Evolutionary conservation across 1,140 invertebrate species (phyloP), one percentile per base, ranked within the genome.

Genomic region (Eciton burchellii): DNA sequence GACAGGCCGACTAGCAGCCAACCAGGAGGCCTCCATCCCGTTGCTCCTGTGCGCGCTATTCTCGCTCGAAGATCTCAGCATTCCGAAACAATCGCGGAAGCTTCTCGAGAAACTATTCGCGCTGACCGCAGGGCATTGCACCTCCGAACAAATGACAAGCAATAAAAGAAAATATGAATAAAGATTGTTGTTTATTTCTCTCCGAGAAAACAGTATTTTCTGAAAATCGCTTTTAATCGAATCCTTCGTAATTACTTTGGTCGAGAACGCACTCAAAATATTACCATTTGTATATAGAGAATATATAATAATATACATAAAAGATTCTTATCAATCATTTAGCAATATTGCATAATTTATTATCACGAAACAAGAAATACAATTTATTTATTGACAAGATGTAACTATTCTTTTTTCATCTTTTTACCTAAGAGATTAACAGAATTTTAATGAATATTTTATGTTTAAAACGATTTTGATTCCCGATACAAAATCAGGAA

Each of bases 1-100:
- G 91, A 92, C 91, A 92, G 90, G 90, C 91, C 89, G 89, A 89
- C 89, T 90, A 91, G 86, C 88, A 91, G 82, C 85, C 81, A 88
- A 85, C 89, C 85, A 86, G 79, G 52, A 82, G 73, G 59, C 62
- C 82, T 84, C 56, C 54, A 57, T 49, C 16, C 63, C 70, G 57
- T 57, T 87, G 84, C 83, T 56, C 82, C 72, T 70, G 59, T 82
- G 47, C 81, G 71, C 74, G 35, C 74, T 26, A 71, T 77, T 86
- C 77, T 89, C 85, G 59, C 63, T 83, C 74, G 52, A 59, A 54
- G 84, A 68, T 74, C 19, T 65, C 81, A 60, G 77, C 76, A 77
- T 89, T 8, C 16, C 35, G 45, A 73, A 84, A 82, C 87, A 71
- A 84, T 81, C 79, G 59, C 35, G n/a, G 9, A 63, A 21, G n/a